Evolutionary conservation across 2,888 invertebrate species (phyloP), one percentile per base, ranked within the genome.

Genomic region (Megalurothrips usitatus): DNA sequence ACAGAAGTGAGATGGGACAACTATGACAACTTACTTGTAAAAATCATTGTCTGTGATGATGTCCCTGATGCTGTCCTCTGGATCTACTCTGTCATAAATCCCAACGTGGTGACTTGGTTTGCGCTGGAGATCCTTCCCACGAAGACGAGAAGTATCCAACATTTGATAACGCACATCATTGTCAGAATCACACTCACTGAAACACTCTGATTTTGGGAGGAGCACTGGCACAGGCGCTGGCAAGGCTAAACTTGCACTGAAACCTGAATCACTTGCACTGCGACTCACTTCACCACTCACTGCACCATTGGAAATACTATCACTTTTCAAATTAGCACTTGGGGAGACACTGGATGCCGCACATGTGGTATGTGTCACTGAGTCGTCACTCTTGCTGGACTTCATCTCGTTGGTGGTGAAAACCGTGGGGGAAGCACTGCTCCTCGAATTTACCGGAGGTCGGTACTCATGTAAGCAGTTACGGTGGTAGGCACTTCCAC

Each of bases 11-110:
- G 19, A 17, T 58, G 17, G 3, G 23, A 68, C n/a, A 47, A 52
- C 80, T 79, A 43, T 17, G 12, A 52, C 48, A 58, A 84, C 85
- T 84, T 85, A 91, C 91, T 90, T 89, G 86, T 91, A 91, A 84
- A 91, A 89, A 86, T 91, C 91, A 85, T 91, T 91, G 85, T 91
- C 91, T 12, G 90, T 90, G 82, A 91, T 90, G 84, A 91, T 91
- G 85, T 91, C 91, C 81, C 91, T 87, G 83, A 91, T 91, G 83
- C 90, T 90, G 84, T 91, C 91, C 85, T 91, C 91, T n/a, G 91
- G 91, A 85, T 91, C 91, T 80, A 91, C 88, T 83, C 89, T 87
- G 85, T 91, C 91, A 84, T 88, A 88, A 12, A 88, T 87, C 49
- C 87, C 86, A 47, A 86, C 85, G 82, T 87, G 85, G 83, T 87